Evolutionary conservation across 2,888 invertebrate genomes (phyloP).

Genomic region (Pegoplata infirma): DNA sequence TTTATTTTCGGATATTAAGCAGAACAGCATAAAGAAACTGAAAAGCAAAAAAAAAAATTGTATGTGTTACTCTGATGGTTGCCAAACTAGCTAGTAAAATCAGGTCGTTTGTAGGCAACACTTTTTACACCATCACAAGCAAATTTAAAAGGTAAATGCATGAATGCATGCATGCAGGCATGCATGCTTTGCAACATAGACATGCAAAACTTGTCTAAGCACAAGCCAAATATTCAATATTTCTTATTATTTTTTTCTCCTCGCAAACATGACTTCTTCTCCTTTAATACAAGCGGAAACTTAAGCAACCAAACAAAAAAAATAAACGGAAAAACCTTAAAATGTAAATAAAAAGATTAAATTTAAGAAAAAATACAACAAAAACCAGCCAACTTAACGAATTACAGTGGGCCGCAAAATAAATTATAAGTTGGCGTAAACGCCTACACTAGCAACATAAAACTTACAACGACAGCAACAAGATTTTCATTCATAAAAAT

Average conservation of each 20-base stretch:
- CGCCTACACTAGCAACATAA: conserved; percentile 44
- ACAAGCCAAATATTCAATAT: conserved; percentile 26
- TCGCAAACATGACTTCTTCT: neutral
- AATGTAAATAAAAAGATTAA: conserved; percentile 53
- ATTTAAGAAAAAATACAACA: conserved; percentile 10
- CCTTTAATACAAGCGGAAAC: conserved; percentile 38
- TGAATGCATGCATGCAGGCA: neutral
- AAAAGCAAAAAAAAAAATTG: conserved; percentile 27
- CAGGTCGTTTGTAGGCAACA: conserved; percentile 54
- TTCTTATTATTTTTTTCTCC: too few species aligned
- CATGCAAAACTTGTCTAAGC: conserved; percentile 30
- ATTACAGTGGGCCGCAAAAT: conserved; percentile 49
- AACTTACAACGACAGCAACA: conserved; percentile 9
- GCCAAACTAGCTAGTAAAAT: conserved; percentile 51
- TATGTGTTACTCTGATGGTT: conserved; percentile 24
- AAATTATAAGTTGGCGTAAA: conserved; percentile 57
- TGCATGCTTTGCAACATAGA: neutral
- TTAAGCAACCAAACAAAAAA: conserved; percentile 8
- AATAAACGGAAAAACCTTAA: conserved; percentile 54
- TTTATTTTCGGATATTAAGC: conserved; percentile 15
- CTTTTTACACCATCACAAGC: conserved; percentile 22
- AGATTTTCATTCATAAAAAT: conserved; percentile 61
- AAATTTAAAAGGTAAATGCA: neutral
- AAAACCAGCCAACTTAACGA: conserved; percentile 8
- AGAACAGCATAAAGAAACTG: conserved; percentile 46